Percentiles rank a stretch among this genome's conserved stretches.
Evolutionary conservation across 2,797 vertebrate species (phyloP).

Genomic region (Myioborus miniatus): DNA sequence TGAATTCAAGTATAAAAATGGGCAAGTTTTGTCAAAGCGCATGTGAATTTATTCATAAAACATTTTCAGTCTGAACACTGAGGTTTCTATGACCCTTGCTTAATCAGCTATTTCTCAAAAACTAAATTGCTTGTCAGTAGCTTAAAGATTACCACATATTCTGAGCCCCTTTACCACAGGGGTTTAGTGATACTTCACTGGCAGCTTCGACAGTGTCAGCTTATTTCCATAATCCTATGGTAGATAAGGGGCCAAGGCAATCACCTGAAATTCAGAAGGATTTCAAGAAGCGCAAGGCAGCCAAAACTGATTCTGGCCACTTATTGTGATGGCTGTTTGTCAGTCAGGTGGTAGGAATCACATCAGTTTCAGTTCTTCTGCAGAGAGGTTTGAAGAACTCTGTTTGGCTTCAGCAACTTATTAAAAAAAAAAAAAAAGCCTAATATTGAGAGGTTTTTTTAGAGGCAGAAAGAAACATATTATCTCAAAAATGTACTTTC

Average conservation of each 20-base stretch:
- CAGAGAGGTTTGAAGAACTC: not conserved
- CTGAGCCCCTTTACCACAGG: not conserved
- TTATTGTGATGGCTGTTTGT: not conserved
- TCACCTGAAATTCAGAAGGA: conserved; percentile 2
- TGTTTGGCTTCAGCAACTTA: not conserved
- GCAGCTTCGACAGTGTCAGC: not conserved
- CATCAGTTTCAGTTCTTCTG: not conserved
- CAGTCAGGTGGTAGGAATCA: not conserved
- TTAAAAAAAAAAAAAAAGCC: not conserved
- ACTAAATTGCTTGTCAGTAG: not conserved
- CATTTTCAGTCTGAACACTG: not conserved
- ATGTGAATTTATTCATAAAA: not conserved
- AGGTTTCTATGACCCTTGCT: not conserved
- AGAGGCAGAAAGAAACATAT: not conserved
- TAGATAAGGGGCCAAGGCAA: not conserved
- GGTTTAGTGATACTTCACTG: not conserved
- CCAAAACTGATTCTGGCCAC: conserved; percentile 32
- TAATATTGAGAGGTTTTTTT: not conserved
- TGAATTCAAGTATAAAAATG: not conserved
- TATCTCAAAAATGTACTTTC: not conserved
- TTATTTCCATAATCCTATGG: not conserved
- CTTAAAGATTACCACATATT: not conserved
- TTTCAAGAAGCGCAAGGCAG: not conserved
- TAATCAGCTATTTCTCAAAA: conserved; percentile 35
- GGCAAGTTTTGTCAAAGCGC: not conserved